phyloP scores from a whole-genome alignment of 2,113 vertebrate species.

The Hiodon alosoides region DNA sequence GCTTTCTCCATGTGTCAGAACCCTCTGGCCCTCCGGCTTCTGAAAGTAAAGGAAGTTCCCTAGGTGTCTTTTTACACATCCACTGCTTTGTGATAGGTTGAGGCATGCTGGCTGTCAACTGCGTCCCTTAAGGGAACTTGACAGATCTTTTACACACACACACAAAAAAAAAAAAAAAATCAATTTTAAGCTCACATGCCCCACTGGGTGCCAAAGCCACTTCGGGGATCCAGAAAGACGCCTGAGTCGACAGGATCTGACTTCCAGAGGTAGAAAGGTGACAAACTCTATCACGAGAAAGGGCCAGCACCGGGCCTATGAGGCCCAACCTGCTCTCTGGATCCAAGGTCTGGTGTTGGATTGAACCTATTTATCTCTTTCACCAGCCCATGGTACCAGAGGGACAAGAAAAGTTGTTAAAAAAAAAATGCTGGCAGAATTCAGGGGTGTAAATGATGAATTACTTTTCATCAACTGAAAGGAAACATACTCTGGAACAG shows the following conservation, averaged over 20 bases:
- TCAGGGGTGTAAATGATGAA: conserved; percentile 99
- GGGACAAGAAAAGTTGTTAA: conserved; percentile 79
- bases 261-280: conserved; percentile 97
- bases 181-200: conserved; percentile 96
- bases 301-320: conserved; percentile 72
- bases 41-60: conserved; percentile 61
- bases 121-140: conserved; percentile 85
- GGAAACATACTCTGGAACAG: conserved; percentile 99
- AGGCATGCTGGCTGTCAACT: conserved; percentile 78
- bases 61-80: conserved; percentile 69
- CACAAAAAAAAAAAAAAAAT: conserved; percentile 63
- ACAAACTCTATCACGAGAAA: conserved; percentile 94
- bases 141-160: conserved; percentile 69
- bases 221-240: conserved; percentile 89
- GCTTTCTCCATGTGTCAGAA: conserved; percentile 49
- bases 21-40: conserved; percentile 54
- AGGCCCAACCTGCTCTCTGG: conserved; percentile 83
- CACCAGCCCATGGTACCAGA: conserved; percentile 79
- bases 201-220: conserved; percentile 94
- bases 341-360: conserved; percentile 71
- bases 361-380: conserved; percentile 97
- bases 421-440: conserved; percentile 90
- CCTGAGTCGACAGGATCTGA: conserved; percentile 92
- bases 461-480: conserved; percentile 99
- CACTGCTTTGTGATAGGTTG: conserved; percentile 73